Conservation (phyloP, 2,888 invertebrate genomes). For the Entomobrya multifasciata region DNA sequence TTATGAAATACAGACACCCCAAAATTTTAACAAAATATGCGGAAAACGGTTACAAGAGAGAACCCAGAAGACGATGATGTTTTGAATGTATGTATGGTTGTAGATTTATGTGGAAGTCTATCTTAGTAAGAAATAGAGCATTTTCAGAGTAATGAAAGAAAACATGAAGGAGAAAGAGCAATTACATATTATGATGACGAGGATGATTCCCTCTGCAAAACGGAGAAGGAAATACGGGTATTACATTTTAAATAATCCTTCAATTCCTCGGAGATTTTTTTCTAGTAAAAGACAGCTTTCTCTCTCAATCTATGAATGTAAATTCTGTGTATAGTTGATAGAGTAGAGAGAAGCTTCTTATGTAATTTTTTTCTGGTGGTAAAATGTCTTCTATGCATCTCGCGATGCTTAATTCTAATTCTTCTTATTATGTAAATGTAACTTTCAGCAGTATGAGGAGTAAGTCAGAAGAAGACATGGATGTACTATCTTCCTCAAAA, state of each 20-base stretch:
- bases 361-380: constrained; percentile 37
- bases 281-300: constrained; percentile 72
- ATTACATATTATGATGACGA: constrained; percentile 65
- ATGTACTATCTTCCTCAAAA: background rate
- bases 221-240: constrained; percentile 62
- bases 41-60: background rate
- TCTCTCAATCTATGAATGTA: constrained; percentile 64
- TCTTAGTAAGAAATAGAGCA: background rate
- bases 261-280: constrained; percentile 71
- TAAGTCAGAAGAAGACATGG: background rate
- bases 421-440: constrained; percentile 68
- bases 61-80: background rate
- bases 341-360: constrained; percentile 13
- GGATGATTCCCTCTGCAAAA: constrained; percentile 50
- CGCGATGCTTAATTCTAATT: constrained; percentile 46
- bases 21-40: background rate
- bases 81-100: background rate
- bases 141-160: constrained; percentile 1
- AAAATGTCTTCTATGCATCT: constrained; percentile 45
- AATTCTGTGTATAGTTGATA: constrained; percentile 10
- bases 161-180: constrained; percentile 42
- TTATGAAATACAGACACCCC: background rate
- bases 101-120: too few relatives aligned
- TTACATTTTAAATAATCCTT: constrained; percentile 74
- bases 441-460: constrained; percentile 8